Evolutionary conservation across 2,113 vertebrate genomes (phyloP), one percentile per base, ranked within the genome.

Genomic region (Mastomys coucha): DNA sequence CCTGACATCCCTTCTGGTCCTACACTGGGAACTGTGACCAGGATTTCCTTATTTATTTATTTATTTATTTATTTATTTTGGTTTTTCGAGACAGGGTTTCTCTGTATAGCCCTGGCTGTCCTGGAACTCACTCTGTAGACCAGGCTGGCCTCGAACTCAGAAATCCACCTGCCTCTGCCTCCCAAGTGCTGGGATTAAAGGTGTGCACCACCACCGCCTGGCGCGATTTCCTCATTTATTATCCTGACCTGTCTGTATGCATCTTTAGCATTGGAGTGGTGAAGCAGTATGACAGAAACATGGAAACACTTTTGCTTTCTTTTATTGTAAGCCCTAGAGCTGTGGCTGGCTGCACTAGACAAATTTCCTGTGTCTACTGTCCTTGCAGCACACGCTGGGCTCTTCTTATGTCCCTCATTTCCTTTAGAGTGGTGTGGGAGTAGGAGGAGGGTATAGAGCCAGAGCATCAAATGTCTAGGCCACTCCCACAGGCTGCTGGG

Each of bases 141-240:
- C 51, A 51, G 51, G 51, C 51, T 51, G 51, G 51, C 51, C 51
- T 51, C 51, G 4, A 51, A 51, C 51, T 51, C 51, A 51, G 51
- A 51, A 51, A n/a, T n/a, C n/a, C n/a, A n/a, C n/a, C n/a, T n/a
- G n/a, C n/a, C n/a, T n/a, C n/a, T n/a, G n/a, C n/a, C n/a, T n/a
- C n/a, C n/a, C n/a, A n/a, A n/a, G n/a, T n/a, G n/a, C n/a, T n/a
- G n/a, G n/a, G n/a, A n/a, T n/a, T n/a, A n/a, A n/a, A n/a, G n/a
- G n/a, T n/a, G n/a, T n/a, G n/a, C n/a, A n/a, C n/a, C n/a, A n/a
- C 51, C 51, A 51, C 51, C 51, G 10, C 51, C 51, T 5, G 51
- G n/a, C n/a, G 51, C 51, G 80, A 28, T 69, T 39, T 86, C 12
- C 28, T 92, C 72, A 49, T 96, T 95, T 88, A 67, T 36, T 39